Conservation (phyloP, 2,113 vertebrate species). For the Aphelocoma coerulescens region DNA sequence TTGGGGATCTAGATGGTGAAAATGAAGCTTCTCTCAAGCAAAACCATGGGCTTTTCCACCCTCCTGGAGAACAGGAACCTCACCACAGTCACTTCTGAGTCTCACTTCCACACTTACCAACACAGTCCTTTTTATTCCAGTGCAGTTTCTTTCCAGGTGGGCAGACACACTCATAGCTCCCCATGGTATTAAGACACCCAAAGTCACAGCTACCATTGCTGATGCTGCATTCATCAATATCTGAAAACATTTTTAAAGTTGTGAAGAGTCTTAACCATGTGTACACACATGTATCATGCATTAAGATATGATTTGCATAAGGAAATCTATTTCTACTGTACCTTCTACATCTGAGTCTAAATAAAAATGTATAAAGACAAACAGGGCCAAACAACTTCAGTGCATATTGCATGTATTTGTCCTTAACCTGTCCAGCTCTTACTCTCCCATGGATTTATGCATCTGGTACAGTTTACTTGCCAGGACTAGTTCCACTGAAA, state of each 20-base stretch:
- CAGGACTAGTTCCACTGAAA: not conserved
- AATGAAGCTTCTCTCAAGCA: not conserved
- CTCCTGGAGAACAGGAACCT: not conserved
- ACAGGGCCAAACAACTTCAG: not conserved
- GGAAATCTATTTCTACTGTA: not conserved
- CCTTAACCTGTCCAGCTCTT: not conserved
- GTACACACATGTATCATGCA: not conserved
- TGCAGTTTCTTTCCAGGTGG: conserved; percentile 85
- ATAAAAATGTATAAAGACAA: not conserved
- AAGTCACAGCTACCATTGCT: conserved; percentile 86
- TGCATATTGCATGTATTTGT: not conserved
- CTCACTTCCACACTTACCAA: conserved; percentile 74
- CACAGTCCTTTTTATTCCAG: conserved; percentile 95
- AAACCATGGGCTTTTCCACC: not conserved
- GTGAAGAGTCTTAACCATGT: not conserved
- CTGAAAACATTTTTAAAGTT: conserved; percentile 63
- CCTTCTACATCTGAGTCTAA: not conserved
- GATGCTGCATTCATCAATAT: conserved; percentile 92
- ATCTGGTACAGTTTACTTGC: not conserved
- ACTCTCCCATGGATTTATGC: not conserved
- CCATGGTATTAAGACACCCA: conserved; percentile 86
- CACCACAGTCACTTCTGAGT: not conserved
- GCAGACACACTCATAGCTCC: conserved; percentile 89
- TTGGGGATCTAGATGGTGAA: not conserved
- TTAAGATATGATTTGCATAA: not conserved